These are phyloP conservation scores for Orthosia cruda DNA, from an alignment of 2,888 invertebrate genomes.

Conservation along the genomic window DNA sequence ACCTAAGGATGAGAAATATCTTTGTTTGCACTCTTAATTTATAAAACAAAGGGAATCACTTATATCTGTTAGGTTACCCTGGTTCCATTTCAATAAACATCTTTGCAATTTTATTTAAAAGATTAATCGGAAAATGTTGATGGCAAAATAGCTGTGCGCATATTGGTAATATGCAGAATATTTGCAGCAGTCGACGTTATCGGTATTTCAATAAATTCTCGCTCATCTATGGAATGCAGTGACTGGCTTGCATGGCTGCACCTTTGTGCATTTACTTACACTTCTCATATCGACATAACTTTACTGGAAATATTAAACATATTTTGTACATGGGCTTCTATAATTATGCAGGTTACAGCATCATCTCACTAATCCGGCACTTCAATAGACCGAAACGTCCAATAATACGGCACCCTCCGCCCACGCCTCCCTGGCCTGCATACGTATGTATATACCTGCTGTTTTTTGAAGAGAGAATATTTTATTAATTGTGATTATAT, in stretches of 20 bases:
- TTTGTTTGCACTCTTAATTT: background rate
- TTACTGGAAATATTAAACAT: background rate
- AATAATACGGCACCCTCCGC: too few species aligned
- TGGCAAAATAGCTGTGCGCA: conserved; percentile 5
- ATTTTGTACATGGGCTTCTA: background rate
- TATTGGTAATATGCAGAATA: conserved; percentile 26
- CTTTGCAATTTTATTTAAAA: background rate
- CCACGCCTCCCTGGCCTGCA: too few species aligned
- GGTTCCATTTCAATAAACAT: background rate
- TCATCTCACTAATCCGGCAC: too few species aligned
- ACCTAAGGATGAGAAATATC: background rate
- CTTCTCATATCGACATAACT: background rate
- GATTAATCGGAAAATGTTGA: background rate
- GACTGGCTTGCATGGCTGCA: background rate
- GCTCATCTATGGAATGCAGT: conserved; percentile 5
- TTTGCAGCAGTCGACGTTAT: background rate
- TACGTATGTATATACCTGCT: too few species aligned
- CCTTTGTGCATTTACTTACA: background rate
- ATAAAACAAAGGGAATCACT: background rate
- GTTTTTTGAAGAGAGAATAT: too few species aligned
- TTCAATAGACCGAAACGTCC: too few species aligned
- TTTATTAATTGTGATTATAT: too few species aligned
- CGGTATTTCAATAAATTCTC: conserved; percentile 39
- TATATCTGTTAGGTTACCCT: background rate
- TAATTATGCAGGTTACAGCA: too few species aligned